These are phyloP conservation scores for Drosophila meridiana DNA, from an alignment of 2,888 invertebrate species.

Conservation along the genomic window DNA sequence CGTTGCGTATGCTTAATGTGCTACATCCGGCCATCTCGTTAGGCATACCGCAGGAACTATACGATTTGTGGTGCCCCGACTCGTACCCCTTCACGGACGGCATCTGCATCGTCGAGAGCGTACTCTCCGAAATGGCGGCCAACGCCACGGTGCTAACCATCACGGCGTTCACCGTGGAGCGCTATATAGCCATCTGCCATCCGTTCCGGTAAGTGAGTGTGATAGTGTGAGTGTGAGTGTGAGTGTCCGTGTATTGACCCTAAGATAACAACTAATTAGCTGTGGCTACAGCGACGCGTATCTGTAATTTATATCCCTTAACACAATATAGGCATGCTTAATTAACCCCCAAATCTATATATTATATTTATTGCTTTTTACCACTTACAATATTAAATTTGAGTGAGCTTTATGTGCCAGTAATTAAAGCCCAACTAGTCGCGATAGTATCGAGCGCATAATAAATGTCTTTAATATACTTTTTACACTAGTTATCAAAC, in stretches of 20 bases:
- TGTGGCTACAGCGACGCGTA: background rate
- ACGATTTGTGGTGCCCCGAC: slow-evolving; percentile 90
- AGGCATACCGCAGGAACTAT: slow-evolving; percentile 93
- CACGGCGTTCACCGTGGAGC: slow-evolving; percentile 94
- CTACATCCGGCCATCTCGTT: slow-evolving; percentile 23
- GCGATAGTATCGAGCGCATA: background rate
- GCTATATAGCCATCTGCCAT: slow-evolving; percentile 94
- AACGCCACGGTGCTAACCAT: slow-evolving; percentile 94
- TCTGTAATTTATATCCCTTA: slow-evolving; percentile 5
- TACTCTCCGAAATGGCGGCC: slow-evolving; percentile 94
- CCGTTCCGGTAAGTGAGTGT: slow-evolving; percentile 87
- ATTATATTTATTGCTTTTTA: slow-evolving; percentile 12
- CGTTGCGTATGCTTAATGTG: slow-evolving; percentile 45
- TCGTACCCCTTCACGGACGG: slow-evolving; percentile 91
- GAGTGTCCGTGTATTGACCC: slow-evolving; percentile 4
- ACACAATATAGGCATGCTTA: background rate
- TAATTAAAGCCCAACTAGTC: slow-evolving; percentile 8
- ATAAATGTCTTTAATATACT: background rate
- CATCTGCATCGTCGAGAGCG: slow-evolving; percentile 90
- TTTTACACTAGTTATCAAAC: background rate
- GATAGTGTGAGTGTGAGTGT: background rate
- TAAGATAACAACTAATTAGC: slow-evolving; percentile 20
- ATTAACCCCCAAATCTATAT: slow-evolving; percentile 14
- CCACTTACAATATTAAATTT: background rate
- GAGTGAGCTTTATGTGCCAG: background rate